Evolutionary conservation across 2,888 invertebrate genomes (phyloP).

Genomic region (Drosophila borealis): DNA sequence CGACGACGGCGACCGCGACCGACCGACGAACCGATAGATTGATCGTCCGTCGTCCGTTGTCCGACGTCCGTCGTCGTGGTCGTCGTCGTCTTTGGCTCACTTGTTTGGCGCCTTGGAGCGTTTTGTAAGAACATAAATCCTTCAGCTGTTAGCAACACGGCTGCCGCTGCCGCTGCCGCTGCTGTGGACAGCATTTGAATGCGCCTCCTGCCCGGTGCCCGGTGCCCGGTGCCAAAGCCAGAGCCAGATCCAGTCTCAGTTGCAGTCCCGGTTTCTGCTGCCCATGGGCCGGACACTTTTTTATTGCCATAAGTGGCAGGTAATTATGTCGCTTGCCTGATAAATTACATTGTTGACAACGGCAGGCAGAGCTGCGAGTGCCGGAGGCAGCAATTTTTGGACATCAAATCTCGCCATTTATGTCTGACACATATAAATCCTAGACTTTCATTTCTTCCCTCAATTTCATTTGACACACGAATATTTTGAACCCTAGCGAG

Average conservation of each 20-base stretch:
- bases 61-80: slow-evolving; percentile 20
- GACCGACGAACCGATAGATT: no score
- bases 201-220: slow-evolving; percentile 34
- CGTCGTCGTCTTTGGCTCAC: slow-evolving; percentile 58
- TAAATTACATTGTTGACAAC: slow-evolving; percentile 83
- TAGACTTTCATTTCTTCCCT: slow-evolving; percentile 28
- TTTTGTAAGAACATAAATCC: slow-evolving; percentile 79
- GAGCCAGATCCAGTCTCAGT: slow-evolving; percentile 1
- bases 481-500: background rate
- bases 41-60: no score
- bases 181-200: slow-evolving; percentile 70
- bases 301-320: slow-evolving; percentile 83
- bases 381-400: slow-evolving; percentile 45
- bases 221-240: background rate
- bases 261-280: slow-evolving; percentile 30
- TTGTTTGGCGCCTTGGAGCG: slow-evolving; percentile 80
- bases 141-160: slow-evolving; percentile 69
- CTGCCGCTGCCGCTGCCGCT: slow-evolving; percentile 27
- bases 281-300: slow-evolving; percentile 60
- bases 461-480: background rate
- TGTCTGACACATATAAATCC: slow-evolving; percentile 10
- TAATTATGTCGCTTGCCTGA: slow-evolving; percentile 83
- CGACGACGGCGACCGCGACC: background rate
- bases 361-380: slow-evolving; percentile 46
- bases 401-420: slow-evolving; percentile 47